phyloP scores from a whole-genome alignment of 2,113 vertebrate genomes.

The Toxotes jaculatrix region DNA sequence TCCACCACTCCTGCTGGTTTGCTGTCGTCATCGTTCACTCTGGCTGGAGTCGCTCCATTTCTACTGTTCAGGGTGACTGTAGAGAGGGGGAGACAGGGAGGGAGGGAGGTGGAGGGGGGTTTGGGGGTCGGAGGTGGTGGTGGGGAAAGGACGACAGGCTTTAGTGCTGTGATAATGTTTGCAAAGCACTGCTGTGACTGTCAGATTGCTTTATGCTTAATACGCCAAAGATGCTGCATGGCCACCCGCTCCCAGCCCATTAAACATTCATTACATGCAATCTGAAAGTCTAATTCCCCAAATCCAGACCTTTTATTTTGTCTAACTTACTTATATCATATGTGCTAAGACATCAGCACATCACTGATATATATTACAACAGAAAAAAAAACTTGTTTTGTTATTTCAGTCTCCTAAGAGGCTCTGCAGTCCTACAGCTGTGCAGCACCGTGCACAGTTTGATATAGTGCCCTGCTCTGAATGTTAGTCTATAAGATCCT shows the following conservation, averaged over 20 bases:
- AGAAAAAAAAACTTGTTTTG: neutral
- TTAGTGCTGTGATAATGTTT: slow-evolving; percentile 66
- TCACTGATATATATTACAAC: neutral
- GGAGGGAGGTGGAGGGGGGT: neutral
- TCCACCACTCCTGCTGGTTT: slow-evolving; percentile 41
- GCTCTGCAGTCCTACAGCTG: neutral
- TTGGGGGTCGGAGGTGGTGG: neutral
- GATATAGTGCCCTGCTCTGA: too few relatives aligned
- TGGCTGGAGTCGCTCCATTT: slow-evolving; percentile 42
- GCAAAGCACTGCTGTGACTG: slow-evolving; percentile 39
- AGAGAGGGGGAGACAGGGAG: slow-evolving; percentile 28
- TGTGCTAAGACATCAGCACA: neutral
- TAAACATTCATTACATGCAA: slow-evolving; percentile 37
- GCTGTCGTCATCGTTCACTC: neutral
- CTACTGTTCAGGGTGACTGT: slow-evolving; percentile 81
- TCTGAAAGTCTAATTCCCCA: slow-evolving; percentile 13
- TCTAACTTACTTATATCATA: neutral
- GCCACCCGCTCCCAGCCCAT: slow-evolving; percentile 25
- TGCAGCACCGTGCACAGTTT: too few relatives aligned
- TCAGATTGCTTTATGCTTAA: slow-evolving; percentile 32
- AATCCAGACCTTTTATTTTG: slow-evolving; percentile 10
- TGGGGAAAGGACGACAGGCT: slow-evolving; percentile 11
- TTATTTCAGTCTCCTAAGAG: neutral
- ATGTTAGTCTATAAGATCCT: too few relatives aligned
- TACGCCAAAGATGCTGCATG: slow-evolving; percentile 22